These are phyloP conservation scores for Bostrychus sinensis DNA, from an alignment of 2,113 vertebrate species.

Conservation along the genomic window DNA sequence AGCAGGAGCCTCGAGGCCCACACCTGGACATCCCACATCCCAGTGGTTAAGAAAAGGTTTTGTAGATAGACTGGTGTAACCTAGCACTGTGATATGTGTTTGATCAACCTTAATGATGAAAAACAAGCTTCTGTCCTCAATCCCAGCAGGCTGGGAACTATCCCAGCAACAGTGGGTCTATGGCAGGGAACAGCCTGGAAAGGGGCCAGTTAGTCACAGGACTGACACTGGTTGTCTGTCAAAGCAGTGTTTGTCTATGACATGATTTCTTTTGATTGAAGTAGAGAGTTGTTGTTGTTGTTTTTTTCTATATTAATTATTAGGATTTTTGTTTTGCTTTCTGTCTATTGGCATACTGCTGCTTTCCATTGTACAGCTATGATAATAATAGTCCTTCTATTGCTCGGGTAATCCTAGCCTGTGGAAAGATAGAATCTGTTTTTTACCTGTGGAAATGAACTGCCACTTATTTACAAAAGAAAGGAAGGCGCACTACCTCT, in stretches of 20 bases:
- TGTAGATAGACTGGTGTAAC: constrained; percentile 38
- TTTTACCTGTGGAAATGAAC: constrained; percentile 49
- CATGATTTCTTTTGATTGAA: too few species aligned
- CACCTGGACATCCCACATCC: constrained; percentile 85
- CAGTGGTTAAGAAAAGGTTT: constrained; percentile 28
- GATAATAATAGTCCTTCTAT: constrained; percentile 35
- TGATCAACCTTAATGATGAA: too few species aligned
- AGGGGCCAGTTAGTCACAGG: too few species aligned
- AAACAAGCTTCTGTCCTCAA: too few species aligned
- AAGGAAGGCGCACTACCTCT: constrained; percentile 41
- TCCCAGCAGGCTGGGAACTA: too few species aligned
- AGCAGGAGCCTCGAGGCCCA: constrained; percentile 79
- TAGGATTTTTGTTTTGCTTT: constrained; percentile 18
- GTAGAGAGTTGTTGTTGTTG: too few species aligned
- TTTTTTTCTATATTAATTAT: constrained; percentile 23
- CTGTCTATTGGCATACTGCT: constrained; percentile 33
- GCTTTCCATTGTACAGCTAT: constrained; percentile 36
- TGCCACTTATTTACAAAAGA: constrained; percentile 50
- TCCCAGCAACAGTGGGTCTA: too few species aligned
- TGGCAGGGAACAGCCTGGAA: too few species aligned
- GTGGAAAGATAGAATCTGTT: constrained; percentile 44
- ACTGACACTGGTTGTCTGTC: too few species aligned
- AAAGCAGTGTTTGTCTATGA: too few species aligned
- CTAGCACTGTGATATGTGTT: constrained; percentile 11
- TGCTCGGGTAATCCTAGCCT: constrained; percentile 63